Base-by-base conservation (phyloP, 1,140 invertebrate species). In the Ceratina japonica region DNA sequence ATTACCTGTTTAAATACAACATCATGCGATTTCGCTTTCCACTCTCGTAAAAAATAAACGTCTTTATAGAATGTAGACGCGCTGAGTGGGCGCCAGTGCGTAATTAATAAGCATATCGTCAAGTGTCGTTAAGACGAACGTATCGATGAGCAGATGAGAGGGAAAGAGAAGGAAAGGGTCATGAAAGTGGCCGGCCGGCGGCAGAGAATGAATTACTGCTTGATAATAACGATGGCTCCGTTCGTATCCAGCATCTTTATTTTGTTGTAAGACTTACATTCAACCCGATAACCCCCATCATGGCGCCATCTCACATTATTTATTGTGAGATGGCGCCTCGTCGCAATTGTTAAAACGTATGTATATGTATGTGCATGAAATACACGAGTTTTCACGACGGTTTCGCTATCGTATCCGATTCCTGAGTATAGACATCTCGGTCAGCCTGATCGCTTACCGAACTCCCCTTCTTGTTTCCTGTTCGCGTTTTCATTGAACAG, bases 281-380 rank as follows among this genome's bases (percentile, higher is more conserved):
- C 83, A 77, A 75, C 51, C 74, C 80, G 89, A 90, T 90, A 90
- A 90, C 89, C 89, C 86, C 79, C 77, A 83, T 80, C 72, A 78
- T 79, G 88, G 87, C 89, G 89, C 87, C 88, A 88, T 86, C 87
- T 84, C 81, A 59, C 49, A 84, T 86, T 86, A 86, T 86, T 86
- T 86, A 82, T 85, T 83, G 79, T 87, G n/a, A n/a, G n/a, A n/a
- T n/a, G n/a, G n/a, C 63, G 37, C 65, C 51, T 59, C 58, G 68
- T 73, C 63, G 62, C n/a, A 78, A 72, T 76, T 86, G 72, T 86
- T 86, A 82, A 44, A 10, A 44, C 37, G 37, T 44, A 82, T 85
- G 75, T 85, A 82, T 73, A 83, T n/a, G n/a, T n/a, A 75, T 49
- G 62, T 44, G 27, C 63, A 52, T 18, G 7, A 31, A 31, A 54